Evolutionary conservation across 2,888 invertebrate genomes (phyloP).

Genomic region (Elmis aenea): DNA sequence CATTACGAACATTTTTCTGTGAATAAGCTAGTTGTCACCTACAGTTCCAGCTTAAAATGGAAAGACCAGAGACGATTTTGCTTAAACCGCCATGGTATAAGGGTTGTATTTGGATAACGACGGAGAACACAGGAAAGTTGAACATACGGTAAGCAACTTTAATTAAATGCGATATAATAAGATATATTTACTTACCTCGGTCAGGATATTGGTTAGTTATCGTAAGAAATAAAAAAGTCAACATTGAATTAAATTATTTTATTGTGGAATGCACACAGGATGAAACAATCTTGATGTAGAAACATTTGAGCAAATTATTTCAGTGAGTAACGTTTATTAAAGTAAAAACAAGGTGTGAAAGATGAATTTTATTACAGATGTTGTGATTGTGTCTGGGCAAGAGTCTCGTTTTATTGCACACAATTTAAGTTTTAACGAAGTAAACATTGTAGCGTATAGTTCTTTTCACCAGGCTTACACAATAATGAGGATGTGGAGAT

Average conservation of each 20-base stretch:
- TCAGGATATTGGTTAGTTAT: too few relatives aligned
- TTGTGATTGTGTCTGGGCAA: slow-evolving; percentile 33
- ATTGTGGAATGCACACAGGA: slow-evolving; percentile 43
- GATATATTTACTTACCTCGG: too few relatives aligned
- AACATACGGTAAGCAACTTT: too few relatives aligned
- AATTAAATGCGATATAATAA: too few relatives aligned
- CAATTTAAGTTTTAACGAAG: slow-evolving; percentile 41
- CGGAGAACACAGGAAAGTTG: too few relatives aligned
- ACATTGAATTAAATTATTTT: slow-evolving; percentile 37
- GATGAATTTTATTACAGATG: slow-evolving; percentile 34
- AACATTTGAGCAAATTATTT: slow-evolving; percentile 42
- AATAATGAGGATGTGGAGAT: slow-evolving; percentile 17
- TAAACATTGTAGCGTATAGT: slow-evolving; percentile 32
- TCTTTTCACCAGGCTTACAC: slow-evolving; percentile 17
- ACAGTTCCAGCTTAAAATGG: too few relatives aligned
- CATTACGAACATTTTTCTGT: background rate
- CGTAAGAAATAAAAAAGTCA: too few relatives aligned
- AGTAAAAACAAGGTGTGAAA: slow-evolving; percentile 35
- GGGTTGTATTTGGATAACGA: too few relatives aligned
- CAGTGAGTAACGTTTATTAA: slow-evolving; percentile 36
- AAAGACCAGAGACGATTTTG: too few relatives aligned
- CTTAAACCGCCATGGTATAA: too few relatives aligned
- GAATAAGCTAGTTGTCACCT: too few relatives aligned
- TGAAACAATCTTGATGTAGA: slow-evolving; percentile 37
- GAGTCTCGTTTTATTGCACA: slow-evolving; percentile 39